Evolutionary conservation across 2,797 vertebrate genomes (phyloP).

Genomic region (Artibeus jamaicensis): DNA sequence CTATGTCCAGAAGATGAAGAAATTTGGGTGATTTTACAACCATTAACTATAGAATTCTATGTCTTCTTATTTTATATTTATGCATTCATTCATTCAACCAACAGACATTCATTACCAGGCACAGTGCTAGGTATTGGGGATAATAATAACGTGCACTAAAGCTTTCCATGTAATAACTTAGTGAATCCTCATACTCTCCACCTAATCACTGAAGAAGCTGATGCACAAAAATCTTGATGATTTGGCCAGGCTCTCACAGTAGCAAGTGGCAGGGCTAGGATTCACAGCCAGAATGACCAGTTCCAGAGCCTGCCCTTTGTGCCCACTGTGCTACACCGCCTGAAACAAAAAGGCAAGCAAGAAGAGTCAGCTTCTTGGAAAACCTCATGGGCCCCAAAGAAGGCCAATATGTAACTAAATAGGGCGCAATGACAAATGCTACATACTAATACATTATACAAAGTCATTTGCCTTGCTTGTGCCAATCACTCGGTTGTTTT

Average conservation of each 20-base stretch:
- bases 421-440: background rate
- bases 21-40: background rate
- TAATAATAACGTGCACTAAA: background rate
- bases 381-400: background rate
- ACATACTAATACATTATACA: background rate
- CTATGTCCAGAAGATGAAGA: background rate
- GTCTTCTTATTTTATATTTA: background rate
- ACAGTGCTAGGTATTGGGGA: background rate
- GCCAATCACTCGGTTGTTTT: background rate
- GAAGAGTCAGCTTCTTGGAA: background rate
- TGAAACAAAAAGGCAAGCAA: background rate
- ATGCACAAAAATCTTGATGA: background rate
- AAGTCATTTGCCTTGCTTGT: background rate
- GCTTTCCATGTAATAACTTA: background rate
- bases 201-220: background rate
- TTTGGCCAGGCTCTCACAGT: background rate
- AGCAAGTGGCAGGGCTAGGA: background rate
- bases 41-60: background rate
- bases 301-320: background rate
- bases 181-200: background rate
- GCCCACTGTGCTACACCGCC: background rate
- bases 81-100: background rate
- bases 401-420: background rate
- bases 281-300: background rate
- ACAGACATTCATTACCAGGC: background rate